Base-by-base conservation (phyloP, 2,888 invertebrate genomes). In the Dryocosmus kuriphilus region DNA sequence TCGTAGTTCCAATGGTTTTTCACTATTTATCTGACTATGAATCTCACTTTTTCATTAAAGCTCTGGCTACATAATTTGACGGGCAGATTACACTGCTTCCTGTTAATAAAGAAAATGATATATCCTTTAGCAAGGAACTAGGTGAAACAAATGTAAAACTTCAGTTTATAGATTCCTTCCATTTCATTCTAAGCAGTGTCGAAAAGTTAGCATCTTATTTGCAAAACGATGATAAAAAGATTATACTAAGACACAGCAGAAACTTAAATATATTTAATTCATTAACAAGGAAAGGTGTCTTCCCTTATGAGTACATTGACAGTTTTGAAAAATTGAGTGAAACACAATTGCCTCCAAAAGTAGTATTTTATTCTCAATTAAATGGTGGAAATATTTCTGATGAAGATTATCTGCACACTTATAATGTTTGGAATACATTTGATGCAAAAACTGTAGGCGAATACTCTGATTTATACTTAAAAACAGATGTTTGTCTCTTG, bases 281-380 rank as follows among this genome's bases (percentile, higher is more conserved):
- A 11, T n/a, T 86, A 9, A 84, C 38, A 2, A 77, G 83, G 73
- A 89, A 88, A 81, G 88, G 86, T 6, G 81, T 89, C 14, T 87
- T 89, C 75, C 88, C 88, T 11, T 90, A 88, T 79, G 88, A 89
- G 2, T 89, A 88, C 76, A 67, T 90, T 19, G 32, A 16, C 19
- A 60, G n/a, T 76, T 32, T 57, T 14, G 46, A 55, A 60, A 75
- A 22, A 35, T 55, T 62, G n/a, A 71, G 35, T 16, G 60, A 74
- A 65, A 67, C 60, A 78, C 0, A 7, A 22, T 41, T 41, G 2
- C 74, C 74, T 27, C 51, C 60, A 16, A 74, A 32, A 74, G 61
- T 3, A n/a, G 4, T n/a, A n/a, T 61, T 74, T 35, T n/a, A 35
- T 41, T 38, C 38, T 35, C 30, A 35, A 38, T 19, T 38, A 38